Conservation (phyloP, 1,140 invertebrate genomes). For the Frieseomelitta varia region DNA sequence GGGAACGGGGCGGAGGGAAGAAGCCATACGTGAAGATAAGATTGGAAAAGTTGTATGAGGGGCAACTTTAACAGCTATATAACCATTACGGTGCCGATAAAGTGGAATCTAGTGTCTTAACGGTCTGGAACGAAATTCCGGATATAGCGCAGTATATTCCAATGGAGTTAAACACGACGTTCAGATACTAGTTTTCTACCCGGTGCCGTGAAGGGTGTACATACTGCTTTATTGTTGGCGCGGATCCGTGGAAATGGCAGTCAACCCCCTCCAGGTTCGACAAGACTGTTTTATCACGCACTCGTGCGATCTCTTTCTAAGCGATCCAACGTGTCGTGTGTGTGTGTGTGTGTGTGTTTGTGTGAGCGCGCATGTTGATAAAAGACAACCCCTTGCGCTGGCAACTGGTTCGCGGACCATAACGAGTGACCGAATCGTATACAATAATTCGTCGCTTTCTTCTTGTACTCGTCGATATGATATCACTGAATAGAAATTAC, state of each 20-base stretch:
- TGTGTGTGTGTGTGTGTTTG: too few species aligned
- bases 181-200: slow-evolving; percentile 62
- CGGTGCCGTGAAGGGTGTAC: slow-evolving; percentile 53
- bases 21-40: slow-evolving; percentile 80
- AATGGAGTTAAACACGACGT: slow-evolving; percentile 76
- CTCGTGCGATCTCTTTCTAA: slow-evolving; percentile 32
- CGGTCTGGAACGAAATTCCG: slow-evolving; percentile 79
- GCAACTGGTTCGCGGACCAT: too few species aligned
- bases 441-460: too few species aligned
- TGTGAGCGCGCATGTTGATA: too few species aligned
- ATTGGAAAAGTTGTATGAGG: slow-evolving; percentile 83
- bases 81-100: slow-evolving; percentile 81
- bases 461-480: too few species aligned
- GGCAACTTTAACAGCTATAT: slow-evolving; percentile 82
- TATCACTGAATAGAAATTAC: too few species aligned
- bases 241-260: slow-evolving; percentile 50
- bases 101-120: slow-evolving; percentile 81
- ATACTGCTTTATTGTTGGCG: slow-evolving; percentile 55
- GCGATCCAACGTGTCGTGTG: background rate
- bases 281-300: slow-evolving; percentile 12
- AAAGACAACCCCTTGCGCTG: too few species aligned
- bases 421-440: too few species aligned
- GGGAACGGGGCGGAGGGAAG: slow-evolving; percentile 26
- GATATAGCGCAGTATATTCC: slow-evolving; percentile 78
- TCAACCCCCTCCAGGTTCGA: background rate